Conservation (phyloP, 2,113 vertebrate genomes). For the Grammomys dolichurus region DNA sequence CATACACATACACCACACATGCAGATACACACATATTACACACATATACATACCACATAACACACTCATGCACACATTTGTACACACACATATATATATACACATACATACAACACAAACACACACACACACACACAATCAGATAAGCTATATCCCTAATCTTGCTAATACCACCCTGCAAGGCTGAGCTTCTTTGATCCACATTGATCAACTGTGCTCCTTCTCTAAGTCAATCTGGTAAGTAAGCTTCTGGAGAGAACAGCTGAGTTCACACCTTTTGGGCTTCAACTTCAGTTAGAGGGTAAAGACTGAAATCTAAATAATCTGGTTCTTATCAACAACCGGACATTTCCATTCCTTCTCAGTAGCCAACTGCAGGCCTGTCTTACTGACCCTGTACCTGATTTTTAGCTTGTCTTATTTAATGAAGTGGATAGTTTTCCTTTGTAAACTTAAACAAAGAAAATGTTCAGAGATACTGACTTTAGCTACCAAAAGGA, state of each 20-base stretch:
- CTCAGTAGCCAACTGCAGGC: background rate
- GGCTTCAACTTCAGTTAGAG: background rate
- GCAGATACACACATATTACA: background rate
- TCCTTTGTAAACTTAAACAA: background rate
- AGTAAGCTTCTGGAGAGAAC: background rate
- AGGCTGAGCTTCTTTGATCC: background rate
- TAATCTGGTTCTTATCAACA: background rate
- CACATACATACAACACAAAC: background rate
- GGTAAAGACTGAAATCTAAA: background rate
- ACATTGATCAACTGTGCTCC: background rate
- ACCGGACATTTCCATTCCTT: constrained; percentile 10
- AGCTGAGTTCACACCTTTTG: background rate
- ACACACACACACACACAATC: background rate
- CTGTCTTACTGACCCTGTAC: background rate
- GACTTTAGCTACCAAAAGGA: background rate
- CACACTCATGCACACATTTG: background rate
- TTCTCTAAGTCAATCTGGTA: background rate
- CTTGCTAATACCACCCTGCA: background rate
- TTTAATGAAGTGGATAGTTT: background rate
- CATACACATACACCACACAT: background rate
- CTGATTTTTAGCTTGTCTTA: constrained; percentile 39
- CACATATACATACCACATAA: background rate
- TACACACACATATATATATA: background rate
- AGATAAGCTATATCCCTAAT: background rate
- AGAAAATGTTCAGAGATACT: background rate